A percentile compares a stretch with the other conserved stretches of the same genome.
These are phyloP conservation scores for Phrynosoma blainvillii DNA, from an alignment of 2,113 vertebrate species.

Conservation along the genomic window DNA sequence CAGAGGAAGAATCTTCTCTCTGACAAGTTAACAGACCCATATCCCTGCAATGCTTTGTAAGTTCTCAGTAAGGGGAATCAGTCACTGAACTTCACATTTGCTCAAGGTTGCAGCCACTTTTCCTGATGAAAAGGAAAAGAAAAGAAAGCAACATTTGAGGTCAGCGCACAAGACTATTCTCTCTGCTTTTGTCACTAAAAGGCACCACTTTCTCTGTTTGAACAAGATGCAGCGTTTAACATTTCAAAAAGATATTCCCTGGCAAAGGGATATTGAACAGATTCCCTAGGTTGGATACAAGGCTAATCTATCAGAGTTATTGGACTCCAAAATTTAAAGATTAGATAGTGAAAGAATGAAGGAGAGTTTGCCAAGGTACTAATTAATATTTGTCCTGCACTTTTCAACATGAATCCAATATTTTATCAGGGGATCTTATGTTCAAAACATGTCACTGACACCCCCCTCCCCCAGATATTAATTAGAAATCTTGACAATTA, in stretches of 20 bases:
- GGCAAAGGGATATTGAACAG: slow-evolving; percentile 56
- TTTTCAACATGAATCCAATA: slow-evolving; percentile 35
- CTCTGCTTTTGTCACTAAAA: slow-evolving; percentile 28
- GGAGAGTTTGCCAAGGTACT: slow-evolving; percentile 21
- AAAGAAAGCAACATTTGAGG: not conserved
- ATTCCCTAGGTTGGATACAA: slow-evolving; percentile 54
- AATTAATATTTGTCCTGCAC: slow-evolving; percentile 43
- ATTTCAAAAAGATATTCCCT: slow-evolving; percentile 50
- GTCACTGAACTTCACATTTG: not conserved
- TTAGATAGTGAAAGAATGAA: slow-evolving; percentile 57
- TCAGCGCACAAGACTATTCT: too few species aligned
- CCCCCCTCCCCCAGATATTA: not conserved
- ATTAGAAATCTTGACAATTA: not conserved
- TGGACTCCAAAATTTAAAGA: slow-evolving; percentile 56
- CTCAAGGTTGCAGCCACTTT: too few species aligned
- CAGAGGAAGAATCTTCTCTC: too few species aligned
- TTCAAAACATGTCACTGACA: not conserved
- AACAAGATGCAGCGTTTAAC: slow-evolving; percentile 19
- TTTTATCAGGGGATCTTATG: slow-evolving; percentile 33
- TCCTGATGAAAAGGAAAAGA: too few species aligned
- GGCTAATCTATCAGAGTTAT: slow-evolving; percentile 39
- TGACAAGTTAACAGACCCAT: too few species aligned
- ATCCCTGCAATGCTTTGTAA: too few species aligned
- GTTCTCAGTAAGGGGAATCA: too few species aligned
- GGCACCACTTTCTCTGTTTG: not conserved